A percentile compares a stretch with the other conserved stretches of the same genome.
Conservation (phyloP, 2,797 vertebrate species). For the Gouania willdenowi region DNA sequence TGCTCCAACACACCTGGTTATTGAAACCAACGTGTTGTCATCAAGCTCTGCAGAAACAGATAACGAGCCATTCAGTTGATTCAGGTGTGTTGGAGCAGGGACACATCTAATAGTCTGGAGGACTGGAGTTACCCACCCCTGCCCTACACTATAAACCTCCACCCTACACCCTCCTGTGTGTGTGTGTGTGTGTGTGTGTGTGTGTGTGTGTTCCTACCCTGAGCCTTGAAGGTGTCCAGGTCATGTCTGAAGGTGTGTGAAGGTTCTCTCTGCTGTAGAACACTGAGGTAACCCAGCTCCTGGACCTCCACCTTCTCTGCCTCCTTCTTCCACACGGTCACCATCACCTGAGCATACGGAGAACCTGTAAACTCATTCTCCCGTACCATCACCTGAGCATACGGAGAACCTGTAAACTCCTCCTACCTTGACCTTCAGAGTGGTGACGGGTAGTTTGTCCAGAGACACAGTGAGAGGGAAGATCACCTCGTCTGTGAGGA, state of each 20-base stretch:
- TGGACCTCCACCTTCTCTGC: slow-evolving; percentile 84
- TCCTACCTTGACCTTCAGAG: slow-evolving; percentile 89
- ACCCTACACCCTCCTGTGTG: too few relatives aligned
- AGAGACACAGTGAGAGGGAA: slow-evolving; percentile 89
- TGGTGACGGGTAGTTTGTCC: slow-evolving; percentile 87
- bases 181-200: neutral
- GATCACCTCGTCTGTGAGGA: slow-evolving; percentile 88
- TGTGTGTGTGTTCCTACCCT: slow-evolving; percentile 67
- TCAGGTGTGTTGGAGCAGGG: too few relatives aligned
- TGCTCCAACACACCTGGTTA: too few relatives aligned
- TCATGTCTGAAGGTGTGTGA: slow-evolving; percentile 88
- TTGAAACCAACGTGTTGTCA: too few relatives aligned
- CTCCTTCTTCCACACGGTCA: slow-evolving; percentile 90
- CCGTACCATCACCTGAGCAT: slow-evolving; percentile 87
- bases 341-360: slow-evolving; percentile 80
- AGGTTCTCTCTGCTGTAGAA: slow-evolving; percentile 87
- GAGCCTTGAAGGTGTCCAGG: slow-evolving; percentile 90
- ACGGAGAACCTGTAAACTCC: neutral
- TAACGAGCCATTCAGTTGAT: too few relatives aligned
- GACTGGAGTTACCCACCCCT: too few relatives aligned
- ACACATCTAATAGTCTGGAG: too few relatives aligned
- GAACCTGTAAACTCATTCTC: too few relatives aligned
- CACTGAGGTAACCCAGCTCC: slow-evolving; percentile 85
- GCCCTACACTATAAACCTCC: too few relatives aligned
- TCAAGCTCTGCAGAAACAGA: too few relatives aligned